Base-by-base conservation (phyloP, 2,888 invertebrate genomes). In the Philhelius pedissequus region DNA sequence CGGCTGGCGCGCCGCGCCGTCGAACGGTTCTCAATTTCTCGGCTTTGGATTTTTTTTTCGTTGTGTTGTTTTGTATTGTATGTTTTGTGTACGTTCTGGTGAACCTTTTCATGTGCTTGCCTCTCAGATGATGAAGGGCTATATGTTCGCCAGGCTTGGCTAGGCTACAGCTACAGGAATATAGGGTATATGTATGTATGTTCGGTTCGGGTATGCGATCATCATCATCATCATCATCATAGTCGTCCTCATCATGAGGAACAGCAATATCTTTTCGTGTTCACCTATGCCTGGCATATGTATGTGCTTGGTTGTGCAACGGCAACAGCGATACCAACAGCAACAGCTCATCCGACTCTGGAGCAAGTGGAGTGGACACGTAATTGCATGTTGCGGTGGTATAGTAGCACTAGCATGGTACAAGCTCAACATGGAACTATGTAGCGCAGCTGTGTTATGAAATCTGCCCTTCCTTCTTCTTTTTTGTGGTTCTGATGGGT, bases 321-420 rank as follows among this genome's bases (percentile, higher is more conserved):
- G 68, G 78, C 74, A 73, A 69, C 69, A 69, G 76, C 73, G 68
- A 68, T 64, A 70, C 73, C 74, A 73, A 69, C 69, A 69, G 76
- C 73, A 71, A 68, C 70, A 70, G 83, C 69, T 66, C 74, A 75
- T 22, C 74, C 45, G 64, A 64, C 64, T 62, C 50, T 68, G 82
- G 50, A 68, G 78, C 82, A 83, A 83, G 78, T 83, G 83, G 74
- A 83, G 83, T 83, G 83, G 83, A 83, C 83, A 78, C 83, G 74
- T 83, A 83, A 83, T 83, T 83, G 83, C 79, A 83, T 83, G 83
- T 83, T 83, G 78, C 73, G 79, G 79, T 52, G 70, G 74, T 62
- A 58, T 64, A 64, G 64, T 64, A 64, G 64, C 64, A 64, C 64
- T 64, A 64, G 64, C 64, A 64, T 48, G 58, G 40, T 60, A 75